These are phyloP conservation scores for Sphecodes monilicornis DNA, from an alignment of 2,888 invertebrate species.

Conservation along the genomic window DNA sequence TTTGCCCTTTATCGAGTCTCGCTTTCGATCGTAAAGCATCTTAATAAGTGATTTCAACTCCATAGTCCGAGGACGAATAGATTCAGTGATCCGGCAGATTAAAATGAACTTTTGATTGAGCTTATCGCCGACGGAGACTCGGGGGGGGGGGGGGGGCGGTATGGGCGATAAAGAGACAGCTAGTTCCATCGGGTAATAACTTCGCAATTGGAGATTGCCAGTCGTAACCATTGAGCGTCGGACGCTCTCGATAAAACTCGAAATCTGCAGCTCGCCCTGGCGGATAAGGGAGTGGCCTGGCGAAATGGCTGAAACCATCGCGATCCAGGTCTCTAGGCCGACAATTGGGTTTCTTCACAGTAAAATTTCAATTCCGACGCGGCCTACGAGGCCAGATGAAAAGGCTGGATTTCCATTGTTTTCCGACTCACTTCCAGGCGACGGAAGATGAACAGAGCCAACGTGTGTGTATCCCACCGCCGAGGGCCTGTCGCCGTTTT, in stretches of 20 bases:
- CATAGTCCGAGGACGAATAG: neutral
- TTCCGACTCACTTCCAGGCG: slow-evolving; percentile 78
- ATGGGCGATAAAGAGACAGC: neutral
- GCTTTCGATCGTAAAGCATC: neutral
- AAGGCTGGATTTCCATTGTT: slow-evolving; percentile 75
- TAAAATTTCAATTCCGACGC: slow-evolving; percentile 58
- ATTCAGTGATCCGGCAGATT: neutral
- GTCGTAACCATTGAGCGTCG: neutral
- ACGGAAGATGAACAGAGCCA: slow-evolving; percentile 78
- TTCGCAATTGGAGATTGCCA: slow-evolving; percentile 31
- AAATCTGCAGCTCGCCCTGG: slow-evolving; percentile 18
- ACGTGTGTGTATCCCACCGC: slow-evolving; percentile 69
- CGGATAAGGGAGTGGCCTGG: slow-evolving; percentile 32
- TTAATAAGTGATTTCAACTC: slow-evolving; percentile 21
- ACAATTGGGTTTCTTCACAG: slow-evolving; percentile 65
- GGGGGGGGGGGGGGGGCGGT: neutral
- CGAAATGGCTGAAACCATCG: slow-evolving; percentile 44
- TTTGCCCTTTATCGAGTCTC: neutral
- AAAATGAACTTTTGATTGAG: slow-evolving; percentile 5
- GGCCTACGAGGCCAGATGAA: slow-evolving; percentile 53
- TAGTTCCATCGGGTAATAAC: slow-evolving; percentile 42
- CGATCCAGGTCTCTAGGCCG: slow-evolving; percentile 36
- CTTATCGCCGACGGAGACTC: neutral
- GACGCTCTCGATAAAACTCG: neutral
- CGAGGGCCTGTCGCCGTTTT: slow-evolving; percentile 73